phyloP scores from a whole-genome alignment of 2,113 vertebrate species.

The Herpetotheres cachinnans region DNA sequence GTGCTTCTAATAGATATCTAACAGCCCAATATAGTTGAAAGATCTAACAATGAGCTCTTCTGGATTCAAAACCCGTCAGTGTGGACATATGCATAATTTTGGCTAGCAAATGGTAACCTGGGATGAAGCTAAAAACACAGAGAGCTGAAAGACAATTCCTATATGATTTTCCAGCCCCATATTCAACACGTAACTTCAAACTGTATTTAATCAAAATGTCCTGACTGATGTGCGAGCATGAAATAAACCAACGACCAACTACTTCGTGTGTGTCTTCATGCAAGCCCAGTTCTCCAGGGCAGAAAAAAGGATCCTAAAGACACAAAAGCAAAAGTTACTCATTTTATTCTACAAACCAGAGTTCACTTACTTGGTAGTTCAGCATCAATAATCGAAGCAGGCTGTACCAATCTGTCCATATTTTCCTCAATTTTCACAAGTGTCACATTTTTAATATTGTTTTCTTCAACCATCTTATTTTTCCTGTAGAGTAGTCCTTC shows the following conservation, averaged over 20 bases:
- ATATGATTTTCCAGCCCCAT: not conserved
- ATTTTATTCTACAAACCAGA: not conserved
- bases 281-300: not conserved
- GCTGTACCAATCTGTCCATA: constrained; percentile 37
- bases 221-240: not conserved
- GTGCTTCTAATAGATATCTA: not conserved
- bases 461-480: constrained; percentile 81
- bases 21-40: not conserved
- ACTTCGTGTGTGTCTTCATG: not conserved
- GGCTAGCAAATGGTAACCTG: not conserved
- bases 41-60: not conserved
- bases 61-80: not conserved
- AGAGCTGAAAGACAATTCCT: not conserved
- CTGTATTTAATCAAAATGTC: not conserved
- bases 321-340: not conserved
- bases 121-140: not conserved
- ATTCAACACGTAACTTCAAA: not conserved
- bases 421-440: constrained; percentile 85
- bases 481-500: constrained; percentile 79
- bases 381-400: constrained; percentile 87
- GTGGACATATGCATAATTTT: not conserved
- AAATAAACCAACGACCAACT: not conserved
- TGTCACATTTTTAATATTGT: constrained; percentile 82
- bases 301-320: not conserved
- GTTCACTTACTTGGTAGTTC: constrained; percentile 78